Percentiles rank a stretch among this genome's conserved stretches.
Evolutionary conservation across 2,797 vertebrate species (phyloP).

Genomic region (Hybognathus amarus): DNA sequence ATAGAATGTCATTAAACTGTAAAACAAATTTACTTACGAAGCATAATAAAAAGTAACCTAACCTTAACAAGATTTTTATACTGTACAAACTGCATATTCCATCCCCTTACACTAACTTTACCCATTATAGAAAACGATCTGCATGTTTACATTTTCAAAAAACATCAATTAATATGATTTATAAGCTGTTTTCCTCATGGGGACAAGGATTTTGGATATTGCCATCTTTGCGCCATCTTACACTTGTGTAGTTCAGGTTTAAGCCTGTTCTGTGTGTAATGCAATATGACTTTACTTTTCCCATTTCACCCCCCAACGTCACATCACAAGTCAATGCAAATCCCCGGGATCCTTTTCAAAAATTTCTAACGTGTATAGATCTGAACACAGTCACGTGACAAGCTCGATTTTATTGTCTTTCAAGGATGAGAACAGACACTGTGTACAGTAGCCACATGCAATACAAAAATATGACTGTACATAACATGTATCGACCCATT

Average conservation of each 20-base stretch:
- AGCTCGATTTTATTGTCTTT: conserved; percentile 82
- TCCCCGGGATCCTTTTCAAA: neutral
- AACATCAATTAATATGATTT: too few species aligned
- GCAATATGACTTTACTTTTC: neutral
- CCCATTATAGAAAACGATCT: too few species aligned
- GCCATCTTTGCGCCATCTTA: too few species aligned
- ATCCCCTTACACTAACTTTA: too few species aligned
- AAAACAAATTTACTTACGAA: too few species aligned
- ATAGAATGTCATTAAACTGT: too few species aligned
- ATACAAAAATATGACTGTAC: conserved; percentile 88
- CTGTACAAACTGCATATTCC: too few species aligned
- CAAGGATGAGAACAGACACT: conserved; percentile 81
- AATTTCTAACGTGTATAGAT: neutral
- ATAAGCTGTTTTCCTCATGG: too few species aligned
- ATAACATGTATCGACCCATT: conserved; percentile 80
- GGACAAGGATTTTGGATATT: too few species aligned
- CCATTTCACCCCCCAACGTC: neutral
- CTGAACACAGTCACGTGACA: conserved; percentile 69
- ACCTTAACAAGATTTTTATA: too few species aligned
- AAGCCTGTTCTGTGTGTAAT: neutral
- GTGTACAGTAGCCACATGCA: conserved; percentile 80
- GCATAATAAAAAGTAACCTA: too few species aligned
- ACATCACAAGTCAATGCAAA: neutral
- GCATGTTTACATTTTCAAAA: too few species aligned
- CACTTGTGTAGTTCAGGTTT: neutral